Percentiles rank a stretch among this genome's conserved stretches.
phyloP scores from a whole-genome alignment of 2,888 invertebrate genomes.

The Rotaria socialis region DNA sequence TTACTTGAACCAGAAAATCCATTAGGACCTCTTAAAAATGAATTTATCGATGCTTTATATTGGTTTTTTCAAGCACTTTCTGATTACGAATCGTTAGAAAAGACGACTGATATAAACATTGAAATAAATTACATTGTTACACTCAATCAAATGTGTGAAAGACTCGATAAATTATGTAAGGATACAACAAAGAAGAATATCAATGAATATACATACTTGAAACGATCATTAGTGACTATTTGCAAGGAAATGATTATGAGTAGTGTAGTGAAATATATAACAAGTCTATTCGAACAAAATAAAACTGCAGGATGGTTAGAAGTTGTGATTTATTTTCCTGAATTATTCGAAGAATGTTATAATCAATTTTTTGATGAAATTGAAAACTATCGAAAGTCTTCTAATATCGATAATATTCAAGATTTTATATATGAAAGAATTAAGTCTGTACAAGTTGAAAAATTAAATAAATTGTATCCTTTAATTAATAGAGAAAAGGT shows the following conservation, averaged over 20 bases:
- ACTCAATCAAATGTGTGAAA: no score
- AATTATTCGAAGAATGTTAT: background rate
- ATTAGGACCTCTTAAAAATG: background rate
- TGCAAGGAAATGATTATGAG: background rate
- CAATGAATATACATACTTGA: background rate
- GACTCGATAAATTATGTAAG: no score
- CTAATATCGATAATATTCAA: background rate
- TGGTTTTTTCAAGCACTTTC: background rate
- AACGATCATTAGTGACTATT: background rate
- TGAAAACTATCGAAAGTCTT: background rate
- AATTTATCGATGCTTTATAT: background rate
- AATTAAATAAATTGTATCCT: background rate
- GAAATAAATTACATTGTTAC: no score
- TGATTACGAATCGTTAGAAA: background rate
- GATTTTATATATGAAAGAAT: background rate
- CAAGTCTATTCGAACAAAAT: background rate
- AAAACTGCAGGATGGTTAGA: background rate
- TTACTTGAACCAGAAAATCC: background rate
- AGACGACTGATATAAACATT: no score
- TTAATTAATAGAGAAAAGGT: background rate
- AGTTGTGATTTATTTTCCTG: background rate
- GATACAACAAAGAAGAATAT: no score
- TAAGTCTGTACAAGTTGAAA: background rate
- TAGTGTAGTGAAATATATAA: background rate
- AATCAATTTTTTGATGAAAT: background rate